phyloP scores from a whole-genome alignment of 2,797 vertebrate species.

The Furcifer pardalis region DNA sequence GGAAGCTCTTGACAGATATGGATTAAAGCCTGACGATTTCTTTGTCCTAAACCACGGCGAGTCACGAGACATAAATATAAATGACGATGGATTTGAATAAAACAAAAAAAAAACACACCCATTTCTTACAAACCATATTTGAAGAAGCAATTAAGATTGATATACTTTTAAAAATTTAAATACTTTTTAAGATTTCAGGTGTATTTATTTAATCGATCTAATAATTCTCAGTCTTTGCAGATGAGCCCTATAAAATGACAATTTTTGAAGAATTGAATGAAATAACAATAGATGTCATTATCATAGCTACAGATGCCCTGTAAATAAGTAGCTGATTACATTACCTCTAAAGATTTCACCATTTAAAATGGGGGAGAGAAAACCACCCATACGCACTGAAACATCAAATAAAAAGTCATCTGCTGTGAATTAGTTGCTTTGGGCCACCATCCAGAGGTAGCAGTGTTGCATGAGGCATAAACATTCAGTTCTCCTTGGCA shows the following conservation, averaged over 20 bases:
- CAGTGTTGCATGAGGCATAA: neutral
- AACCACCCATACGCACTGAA: constrained; percentile 39
- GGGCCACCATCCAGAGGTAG: neutral
- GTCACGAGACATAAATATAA: constrained; percentile 81
- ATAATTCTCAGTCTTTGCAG: constrained; percentile 33
- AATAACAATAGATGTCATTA: constrained; percentile 18
- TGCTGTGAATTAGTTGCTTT: constrained; percentile 36
- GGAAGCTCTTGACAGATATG: constrained; percentile 85
- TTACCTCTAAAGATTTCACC: constrained; percentile 2
- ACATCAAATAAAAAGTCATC: constrained; percentile 35
- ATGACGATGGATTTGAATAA: constrained; percentile 76
- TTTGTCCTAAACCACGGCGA: constrained; percentile 92
- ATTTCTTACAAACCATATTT: constrained; percentile 29
- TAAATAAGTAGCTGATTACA: neutral
- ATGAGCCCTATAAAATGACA: constrained; percentile 40
- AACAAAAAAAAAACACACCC: constrained; percentile 23
- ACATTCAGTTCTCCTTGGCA: neutral
- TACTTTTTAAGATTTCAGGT: constrained; percentile 40
- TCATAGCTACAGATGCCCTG: constrained; percentile 33
- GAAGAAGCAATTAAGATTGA: constrained; percentile 34
- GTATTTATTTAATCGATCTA: constrained; percentile 47
- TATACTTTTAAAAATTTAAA: constrained; percentile 38
- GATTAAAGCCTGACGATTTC: constrained; percentile 86
- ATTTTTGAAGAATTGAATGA: constrained; percentile 44
- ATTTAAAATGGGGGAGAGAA: neutral